phyloP scores from a whole-genome alignment of 1,140 invertebrate species.

The Hestina assimilis region DNA sequence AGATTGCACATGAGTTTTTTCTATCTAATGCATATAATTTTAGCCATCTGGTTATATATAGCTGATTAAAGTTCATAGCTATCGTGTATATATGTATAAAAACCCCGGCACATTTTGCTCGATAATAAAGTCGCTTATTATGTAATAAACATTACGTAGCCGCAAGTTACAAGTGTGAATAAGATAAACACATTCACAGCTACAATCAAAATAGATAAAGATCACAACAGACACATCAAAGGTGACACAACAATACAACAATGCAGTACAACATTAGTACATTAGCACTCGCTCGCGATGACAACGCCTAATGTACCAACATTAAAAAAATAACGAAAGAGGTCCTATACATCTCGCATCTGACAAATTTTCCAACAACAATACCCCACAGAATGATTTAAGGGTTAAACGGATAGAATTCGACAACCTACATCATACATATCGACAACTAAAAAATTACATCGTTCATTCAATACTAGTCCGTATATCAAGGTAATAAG shows the following conservation, averaged over 20 bases:
- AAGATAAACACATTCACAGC: background rate
- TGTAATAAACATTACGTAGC: background rate
- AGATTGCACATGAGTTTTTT: too few relatives aligned
- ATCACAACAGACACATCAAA: constrained; percentile 10
- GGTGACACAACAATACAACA: constrained; percentile 40
- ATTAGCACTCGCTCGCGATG: constrained; percentile 55
- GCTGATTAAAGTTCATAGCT: too few relatives aligned
- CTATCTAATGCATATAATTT: too few relatives aligned
- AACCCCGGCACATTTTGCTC: too few relatives aligned
- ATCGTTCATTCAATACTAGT: constrained; percentile 3
- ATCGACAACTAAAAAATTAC: constrained; percentile 2
- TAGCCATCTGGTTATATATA: too few relatives aligned
- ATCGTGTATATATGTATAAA: too few relatives aligned
- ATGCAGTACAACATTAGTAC: constrained; percentile 25
- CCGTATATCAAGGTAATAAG: constrained; percentile 13
- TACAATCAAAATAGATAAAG: background rate
- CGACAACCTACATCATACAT: constrained; percentile 28
- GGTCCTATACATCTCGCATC: constrained; percentile 52
- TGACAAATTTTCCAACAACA: constrained; percentile 71
- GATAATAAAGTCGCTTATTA: background rate
- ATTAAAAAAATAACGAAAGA: constrained; percentile 45
- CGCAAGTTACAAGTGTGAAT: background rate
- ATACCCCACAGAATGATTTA: constrained; percentile 62
- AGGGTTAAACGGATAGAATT: constrained; percentile 64
- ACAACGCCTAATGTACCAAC: constrained; percentile 57